Evolutionary conservation across 1,140 invertebrate species (phyloP), one percentile per base, ranked within the genome.

Genomic region (Lineus longissimus): DNA sequence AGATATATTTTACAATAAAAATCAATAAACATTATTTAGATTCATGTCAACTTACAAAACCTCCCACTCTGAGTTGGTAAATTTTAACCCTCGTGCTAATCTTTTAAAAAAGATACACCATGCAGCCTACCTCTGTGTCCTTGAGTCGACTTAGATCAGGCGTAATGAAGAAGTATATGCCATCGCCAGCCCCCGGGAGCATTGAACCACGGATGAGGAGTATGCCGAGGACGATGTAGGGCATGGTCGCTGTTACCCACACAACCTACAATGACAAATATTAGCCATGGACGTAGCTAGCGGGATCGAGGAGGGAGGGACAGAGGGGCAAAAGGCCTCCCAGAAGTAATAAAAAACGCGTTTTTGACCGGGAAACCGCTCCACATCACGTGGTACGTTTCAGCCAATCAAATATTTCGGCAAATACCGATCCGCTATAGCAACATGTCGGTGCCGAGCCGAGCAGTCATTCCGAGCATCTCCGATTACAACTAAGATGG

Each of bases 201-300:
- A 93, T 92, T 0, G 94, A 87, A 0, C 94, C 95, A 54, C 93
- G 84, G 0, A 90, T 86, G 15, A 97, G 80, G 15, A 97, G 84
- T 59, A 96, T 93, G 64, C 93, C 86, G 1, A 97, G 85, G 23
- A 97, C 89, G 1, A 92, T 87, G 72, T 97, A 97, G 0, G 95
- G 95, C 19, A 93, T 90, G 30, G 95, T 80, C 0, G 95, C 94
- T 6, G 95, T 97, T 54, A 97, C 88, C 90, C 94, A 97, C n/a
- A 97, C 95, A 1, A 93, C 93, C 91, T 93, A 63, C 70, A 58
- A 77, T 73, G 62, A n/a, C 55, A 69, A 36, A 55, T 13, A 22
- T 2, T 17, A n/a, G n/a, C n/a, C n/a, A n/a, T n/a, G n/a, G n/a
- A 69, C 1, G n/a, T n/a, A n/a, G n/a, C n/a, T n/a, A n/a, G n/a